These are phyloP conservation scores for Dromas ardeola DNA, from an alignment of 2,113 vertebrate genomes.

Conservation along the genomic window DNA sequence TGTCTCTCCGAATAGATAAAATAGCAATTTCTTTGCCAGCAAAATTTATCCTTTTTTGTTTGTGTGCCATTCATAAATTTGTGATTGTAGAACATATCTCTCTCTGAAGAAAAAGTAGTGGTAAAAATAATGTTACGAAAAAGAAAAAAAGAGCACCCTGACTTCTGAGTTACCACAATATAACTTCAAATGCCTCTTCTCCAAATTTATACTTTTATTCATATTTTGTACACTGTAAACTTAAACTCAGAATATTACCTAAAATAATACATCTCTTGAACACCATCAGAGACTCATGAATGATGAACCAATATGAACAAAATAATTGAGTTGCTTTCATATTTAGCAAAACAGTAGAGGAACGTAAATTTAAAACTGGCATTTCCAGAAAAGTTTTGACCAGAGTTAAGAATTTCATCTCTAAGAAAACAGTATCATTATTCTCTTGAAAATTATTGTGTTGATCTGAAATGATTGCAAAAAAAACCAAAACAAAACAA, in stretches of 20 bases:
- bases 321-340: not conserved
- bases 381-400: not conserved
- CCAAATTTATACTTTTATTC: not conserved
- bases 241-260: not conserved
- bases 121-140: not conserved
- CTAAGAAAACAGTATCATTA: not conserved
- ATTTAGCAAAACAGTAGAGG: not conserved
- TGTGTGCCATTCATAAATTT: not conserved
- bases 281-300: not conserved
- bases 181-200: not conserved
- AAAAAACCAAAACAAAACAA: not conserved
- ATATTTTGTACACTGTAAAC: not conserved
- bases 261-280: not conserved
- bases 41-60: not conserved
- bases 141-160: not conserved
- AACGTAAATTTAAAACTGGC: not conserved
- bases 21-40: not conserved
- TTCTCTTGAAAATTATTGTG: not conserved
- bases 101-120: not conserved
- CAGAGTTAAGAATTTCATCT: not conserved
- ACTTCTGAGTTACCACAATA: not conserved
- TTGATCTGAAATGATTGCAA: not conserved
- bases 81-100: not conserved
- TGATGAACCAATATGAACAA: not conserved
- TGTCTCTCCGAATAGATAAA: not conserved